Evolutionary conservation across 2,888 invertebrate species (phyloP), one percentile per base, ranked within the genome.

Genomic region (Drosophila limbata): DNA sequence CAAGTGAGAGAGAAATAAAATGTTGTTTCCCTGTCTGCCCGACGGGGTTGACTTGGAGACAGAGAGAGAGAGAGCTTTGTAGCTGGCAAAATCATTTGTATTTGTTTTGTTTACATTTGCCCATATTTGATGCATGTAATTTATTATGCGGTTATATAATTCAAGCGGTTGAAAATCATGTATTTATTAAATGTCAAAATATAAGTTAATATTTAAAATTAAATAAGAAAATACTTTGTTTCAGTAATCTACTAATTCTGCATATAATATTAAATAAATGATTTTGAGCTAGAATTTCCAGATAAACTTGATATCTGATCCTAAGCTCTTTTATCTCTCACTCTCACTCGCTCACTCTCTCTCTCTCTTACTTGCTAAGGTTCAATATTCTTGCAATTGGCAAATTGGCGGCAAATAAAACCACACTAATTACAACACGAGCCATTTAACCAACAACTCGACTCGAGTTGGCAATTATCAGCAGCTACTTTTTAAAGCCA

Each of bases 361-460:
- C 25, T 13, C 11, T 9, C 39, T 35, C 31, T 11, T 2, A 6
- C 9, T 25, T 9, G 13, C 9, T 15, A 28, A 55, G n/a, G 51
- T 39, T 61, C 61, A 57, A 31, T 56, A 55, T 39, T 53, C 55
- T 57, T 42, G 19, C 47, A 33, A 52, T 61, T 65, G 59, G 59
- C 61, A 37, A 47, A 33, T 61, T 45, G 35, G 55, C 64, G 19
- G 59, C 61, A 56, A 69, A 56, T 61, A 21, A 75, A 68, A 78
- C 81, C 86, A 70, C 88, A 86, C 75, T 84, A 84, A 84, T 84
- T 84, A 86, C 81, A 83, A 84, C 62, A 67, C 73, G 84, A 84
- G 81, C 75, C 73, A 86, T 84, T 88, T 67, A 88, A 75, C 80
- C 57, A 84, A 28, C 28, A 5, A 25, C 25, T 6, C 28, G 28